A percentile compares a stretch with the other conserved stretches of the same genome.
phyloP scores from a whole-genome alignment of 2,113 vertebrate genomes.

The Marcusenius ussheri region DNA sequence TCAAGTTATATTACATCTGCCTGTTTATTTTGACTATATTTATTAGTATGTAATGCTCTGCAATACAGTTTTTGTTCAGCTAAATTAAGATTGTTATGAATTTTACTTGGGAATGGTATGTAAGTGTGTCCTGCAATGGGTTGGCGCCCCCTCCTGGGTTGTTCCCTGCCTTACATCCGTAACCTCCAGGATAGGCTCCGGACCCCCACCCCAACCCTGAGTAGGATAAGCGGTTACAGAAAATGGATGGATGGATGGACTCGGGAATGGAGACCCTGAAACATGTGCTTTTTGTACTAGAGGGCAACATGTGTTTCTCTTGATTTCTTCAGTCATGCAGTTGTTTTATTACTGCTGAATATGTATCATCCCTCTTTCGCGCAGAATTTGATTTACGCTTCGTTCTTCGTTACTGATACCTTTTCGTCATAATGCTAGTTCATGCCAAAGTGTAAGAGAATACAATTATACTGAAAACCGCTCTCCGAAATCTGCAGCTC shows the following conservation, averaged over 20 bases:
- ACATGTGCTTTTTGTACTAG: background rate
- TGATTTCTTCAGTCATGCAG: background rate
- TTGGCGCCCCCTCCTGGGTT: too few relatives aligned
- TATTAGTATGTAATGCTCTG: background rate
- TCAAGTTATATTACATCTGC: background rate
- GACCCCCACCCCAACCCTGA: too few relatives aligned
- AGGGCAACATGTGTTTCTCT: background rate
- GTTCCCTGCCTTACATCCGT: too few relatives aligned
- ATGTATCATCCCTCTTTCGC: background rate
- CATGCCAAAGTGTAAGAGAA: background rate
- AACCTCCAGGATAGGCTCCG: too few relatives aligned
- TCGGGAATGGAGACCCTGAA: background rate
- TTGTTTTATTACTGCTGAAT: background rate
- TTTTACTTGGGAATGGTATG: background rate
- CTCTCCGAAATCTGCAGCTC: constrained; percentile 53
- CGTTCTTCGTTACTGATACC: background rate
- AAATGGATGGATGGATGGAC: too few relatives aligned
- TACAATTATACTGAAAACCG: background rate
- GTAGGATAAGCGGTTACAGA: too few relatives aligned
- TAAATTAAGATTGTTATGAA: background rate
- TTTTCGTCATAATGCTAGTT: background rate
- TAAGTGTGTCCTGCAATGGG: too few relatives aligned
- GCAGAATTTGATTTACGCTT: background rate
- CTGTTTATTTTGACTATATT: background rate
- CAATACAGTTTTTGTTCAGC: background rate